Evolutionary conservation across 2,888 invertebrate species (phyloP).

Genomic region (Mesochorus sp.): DNA sequence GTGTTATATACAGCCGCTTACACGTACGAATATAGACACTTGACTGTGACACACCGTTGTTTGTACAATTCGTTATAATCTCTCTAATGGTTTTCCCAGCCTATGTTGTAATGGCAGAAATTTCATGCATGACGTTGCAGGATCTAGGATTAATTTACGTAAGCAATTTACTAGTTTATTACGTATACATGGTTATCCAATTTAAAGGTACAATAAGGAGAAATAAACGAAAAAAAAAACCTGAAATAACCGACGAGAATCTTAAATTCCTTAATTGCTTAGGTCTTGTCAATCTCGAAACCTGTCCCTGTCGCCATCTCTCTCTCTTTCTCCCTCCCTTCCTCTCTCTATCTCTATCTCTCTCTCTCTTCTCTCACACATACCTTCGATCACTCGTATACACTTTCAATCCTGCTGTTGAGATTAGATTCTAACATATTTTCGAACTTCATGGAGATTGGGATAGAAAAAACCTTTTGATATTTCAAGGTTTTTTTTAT

Average conservation of each 20-base stretch:
- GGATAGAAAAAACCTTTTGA: background rate
- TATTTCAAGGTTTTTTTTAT: too few species aligned
- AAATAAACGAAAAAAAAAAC: background rate
- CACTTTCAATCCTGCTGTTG: background rate
- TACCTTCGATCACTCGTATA: background rate
- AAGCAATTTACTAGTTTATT: background rate
- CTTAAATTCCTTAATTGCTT: too few species aligned
- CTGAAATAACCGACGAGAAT: too few species aligned
- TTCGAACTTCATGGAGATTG: background rate
- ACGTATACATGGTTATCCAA: background rate
- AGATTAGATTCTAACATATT: background rate
- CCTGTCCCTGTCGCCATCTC: background rate
- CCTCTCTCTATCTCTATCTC: too few species aligned
- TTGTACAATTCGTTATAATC: background rate
- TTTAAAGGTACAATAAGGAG: background rate
- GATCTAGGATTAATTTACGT: constrained; percentile 25
- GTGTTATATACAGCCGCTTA: background rate
- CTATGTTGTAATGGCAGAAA: constrained; percentile 24
- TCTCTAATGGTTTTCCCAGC: background rate
- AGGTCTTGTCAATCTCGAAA: too few species aligned
- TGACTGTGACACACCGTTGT: background rate
- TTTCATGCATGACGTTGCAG: constrained; percentile 35
- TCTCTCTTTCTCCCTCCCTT: background rate
- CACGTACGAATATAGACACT: background rate
- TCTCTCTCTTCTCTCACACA: too few species aligned